Base-by-base conservation (phyloP, 2,888 invertebrate genomes). In the Aricia artaxerxes region DNA sequence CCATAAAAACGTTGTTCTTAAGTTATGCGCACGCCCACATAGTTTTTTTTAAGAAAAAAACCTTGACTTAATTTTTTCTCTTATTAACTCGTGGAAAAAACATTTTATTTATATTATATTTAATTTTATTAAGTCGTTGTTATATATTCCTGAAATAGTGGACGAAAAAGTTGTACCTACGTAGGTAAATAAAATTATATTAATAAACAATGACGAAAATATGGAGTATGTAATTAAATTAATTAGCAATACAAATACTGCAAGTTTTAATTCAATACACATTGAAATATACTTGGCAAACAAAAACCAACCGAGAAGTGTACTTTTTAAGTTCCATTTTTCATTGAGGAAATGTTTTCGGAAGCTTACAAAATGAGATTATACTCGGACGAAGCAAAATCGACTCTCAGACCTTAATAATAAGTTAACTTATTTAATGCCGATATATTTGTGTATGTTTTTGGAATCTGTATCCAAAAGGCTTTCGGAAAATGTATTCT, bases 241-340 rank as follows among this genome's bases (percentile, higher is more conserved):
- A 93, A 93, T 93, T 93, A 92, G 90, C 91, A 89, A 89, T 90
- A 89, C 89, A 91, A 92, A 92, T 92, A 92, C 90, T 87, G 89
- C 88, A 91, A 92, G 90, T 93, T 93, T 94, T 92, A 93, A 93
- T 93, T 92, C 93, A 93, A 93, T 91, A 91, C 89, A 86, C 90
- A 91, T 90, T 91, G 87, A 90, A 87, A 85, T 83, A 81, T 88
- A 87, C 82, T 86, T 85, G 85, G 87, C 80, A 85, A 87, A 86
- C 86, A 85, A 93, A 92, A 91, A 90, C 87, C 86, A 87, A 91
- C 92, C 90, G 82, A 90, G 84, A 81, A 83, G 82, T 87, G 86
- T 86, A 86, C 85, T 85, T 86, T 87, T 82, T 89, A 92, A 89
- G 92, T 88, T 87, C 83, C 87, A 92, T 90, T 91, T 91, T 93